Percentiles rank a stretch among this genome's conserved stretches.
phyloP scores from a whole-genome alignment of 2,113 vertebrate species.

The Proterorhinus semilunaris region DNA sequence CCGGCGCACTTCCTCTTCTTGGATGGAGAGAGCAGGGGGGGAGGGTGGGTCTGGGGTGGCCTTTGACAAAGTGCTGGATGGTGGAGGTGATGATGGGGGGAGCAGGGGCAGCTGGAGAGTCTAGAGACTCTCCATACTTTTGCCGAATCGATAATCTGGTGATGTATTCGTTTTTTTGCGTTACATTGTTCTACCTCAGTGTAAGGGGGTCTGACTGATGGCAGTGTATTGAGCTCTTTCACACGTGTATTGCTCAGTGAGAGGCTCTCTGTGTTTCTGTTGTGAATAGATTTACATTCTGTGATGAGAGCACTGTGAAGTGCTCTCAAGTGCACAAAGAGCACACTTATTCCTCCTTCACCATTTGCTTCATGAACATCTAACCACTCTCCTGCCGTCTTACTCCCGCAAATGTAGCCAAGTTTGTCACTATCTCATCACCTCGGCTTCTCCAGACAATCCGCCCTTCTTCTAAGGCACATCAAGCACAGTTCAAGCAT shows the following conservation, averaged over 20 bases:
- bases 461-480: neutral
- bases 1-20: too few relatives aligned
- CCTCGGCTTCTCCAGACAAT: neutral
- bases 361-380: neutral
- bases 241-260: neutral
- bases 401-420: neutral
- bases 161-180: too few relatives aligned
- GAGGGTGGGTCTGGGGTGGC: too few relatives aligned
- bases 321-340: slow-evolving; percentile 40
- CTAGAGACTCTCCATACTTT: too few relatives aligned
- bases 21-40: too few relatives aligned
- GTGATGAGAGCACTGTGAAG: slow-evolving; percentile 32
- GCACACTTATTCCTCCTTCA: slow-evolving; percentile 22
- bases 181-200: neutral
- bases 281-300: slow-evolving; percentile 30
- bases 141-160: too few relatives aligned
- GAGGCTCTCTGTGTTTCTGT: slow-evolving; percentile 17
- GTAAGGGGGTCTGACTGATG: neutral
- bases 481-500: neutral
- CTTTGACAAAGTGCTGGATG: too few relatives aligned
- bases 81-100: too few relatives aligned
- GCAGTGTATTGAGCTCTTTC: neutral
- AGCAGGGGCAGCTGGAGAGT: too few relatives aligned
- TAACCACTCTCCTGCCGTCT: slow-evolving; percentile 8
- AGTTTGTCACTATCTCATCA: neutral